phyloP scores from a whole-genome alignment of 1,140 invertebrate genomes.

The Drosophila carrolli region DNA sequence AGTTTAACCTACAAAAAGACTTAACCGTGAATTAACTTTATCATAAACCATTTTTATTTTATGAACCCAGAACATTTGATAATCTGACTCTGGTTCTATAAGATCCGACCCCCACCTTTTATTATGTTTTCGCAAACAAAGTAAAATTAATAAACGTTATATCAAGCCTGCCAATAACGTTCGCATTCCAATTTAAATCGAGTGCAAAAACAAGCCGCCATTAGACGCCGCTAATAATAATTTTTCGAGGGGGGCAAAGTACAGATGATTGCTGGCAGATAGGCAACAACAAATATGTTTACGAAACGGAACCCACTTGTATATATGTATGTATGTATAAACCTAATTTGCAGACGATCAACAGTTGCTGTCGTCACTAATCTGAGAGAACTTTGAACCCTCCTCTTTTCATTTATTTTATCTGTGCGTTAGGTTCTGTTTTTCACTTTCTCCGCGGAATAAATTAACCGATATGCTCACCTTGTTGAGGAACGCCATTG shows the following conservation, averaged over 20 bases:
- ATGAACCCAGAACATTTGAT: too few relatives aligned
- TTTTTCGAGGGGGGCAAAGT: constrained; percentile 63
- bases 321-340: neutral
- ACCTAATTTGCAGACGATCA: constrained; percentile 22
- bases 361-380: constrained; percentile 51
- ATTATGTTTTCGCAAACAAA: constrained; percentile 1
- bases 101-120: too few relatives aligned
- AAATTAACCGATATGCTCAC: constrained; percentile 43
- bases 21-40: too few relatives aligned
- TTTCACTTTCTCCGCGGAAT: constrained; percentile 23
- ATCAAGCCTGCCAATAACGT: constrained; percentile 4
- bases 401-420: neutral
- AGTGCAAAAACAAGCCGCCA: constrained; percentile 35
- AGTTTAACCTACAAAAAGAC: too few relatives aligned
- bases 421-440: neutral
- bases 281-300: constrained; percentile 34
- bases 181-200: constrained; percentile 29
- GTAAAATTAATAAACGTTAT: neutral
- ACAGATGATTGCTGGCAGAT: constrained; percentile 43
- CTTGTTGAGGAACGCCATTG: constrained; percentile 81
- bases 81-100: neutral
- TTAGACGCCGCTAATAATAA: constrained; percentile 42
- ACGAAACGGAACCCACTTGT: constrained; percentile 15
- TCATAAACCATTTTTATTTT: too few relatives aligned
- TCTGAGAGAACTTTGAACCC: constrained; percentile 38